These are phyloP conservation scores for Chrysomallon squamiferum DNA, from an alignment of 1,140 invertebrate genomes.

Conservation along the genomic window DNA sequence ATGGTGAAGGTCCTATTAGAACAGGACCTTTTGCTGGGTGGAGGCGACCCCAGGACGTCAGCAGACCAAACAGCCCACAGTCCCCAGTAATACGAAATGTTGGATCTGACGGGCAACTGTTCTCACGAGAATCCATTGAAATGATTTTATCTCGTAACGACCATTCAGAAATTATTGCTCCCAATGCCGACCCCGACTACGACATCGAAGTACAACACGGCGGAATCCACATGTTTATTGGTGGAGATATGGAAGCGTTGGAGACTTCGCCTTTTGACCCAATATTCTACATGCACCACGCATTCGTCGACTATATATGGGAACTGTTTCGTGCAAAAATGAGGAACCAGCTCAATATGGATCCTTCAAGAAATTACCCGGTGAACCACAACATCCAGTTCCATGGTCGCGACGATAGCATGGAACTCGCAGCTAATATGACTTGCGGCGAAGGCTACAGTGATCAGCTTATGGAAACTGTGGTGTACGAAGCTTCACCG, in stretches of 20 bases:
- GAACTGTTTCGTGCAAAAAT: constrained; percentile 44
- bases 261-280: constrained; percentile 60
- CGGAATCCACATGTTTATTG: constrained; percentile 46
- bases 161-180: constrained; percentile 17
- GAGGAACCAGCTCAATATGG: constrained; percentile 14
- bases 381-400: neutral
- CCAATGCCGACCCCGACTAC: constrained; percentile 21
- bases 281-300: constrained; percentile 63
- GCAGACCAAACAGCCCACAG: no score
- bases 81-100: constrained; percentile 28
- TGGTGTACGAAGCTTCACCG: constrained; percentile 44
- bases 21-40: constrained; percentile 56
- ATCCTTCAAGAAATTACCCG: constrained; percentile 28
- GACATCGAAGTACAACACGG: constrained; percentile 50
- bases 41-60: constrained; percentile 21
- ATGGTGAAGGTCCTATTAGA: constrained; percentile 59
- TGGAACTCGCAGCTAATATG: constrained; percentile 16
- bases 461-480: constrained; percentile 37
- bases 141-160: constrained; percentile 11
- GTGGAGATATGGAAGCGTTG: constrained; percentile 49
- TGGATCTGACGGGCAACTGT: constrained; percentile 7
- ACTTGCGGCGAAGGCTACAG: constrained; percentile 40
- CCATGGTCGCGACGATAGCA: neutral
- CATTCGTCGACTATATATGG: constrained; percentile 61
- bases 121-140: constrained; percentile 2